Evolutionary conservation across 2,797 vertebrate species (phyloP), one percentile per base, ranked within the genome.

Genomic region (Amphiprion clarkii): DNA sequence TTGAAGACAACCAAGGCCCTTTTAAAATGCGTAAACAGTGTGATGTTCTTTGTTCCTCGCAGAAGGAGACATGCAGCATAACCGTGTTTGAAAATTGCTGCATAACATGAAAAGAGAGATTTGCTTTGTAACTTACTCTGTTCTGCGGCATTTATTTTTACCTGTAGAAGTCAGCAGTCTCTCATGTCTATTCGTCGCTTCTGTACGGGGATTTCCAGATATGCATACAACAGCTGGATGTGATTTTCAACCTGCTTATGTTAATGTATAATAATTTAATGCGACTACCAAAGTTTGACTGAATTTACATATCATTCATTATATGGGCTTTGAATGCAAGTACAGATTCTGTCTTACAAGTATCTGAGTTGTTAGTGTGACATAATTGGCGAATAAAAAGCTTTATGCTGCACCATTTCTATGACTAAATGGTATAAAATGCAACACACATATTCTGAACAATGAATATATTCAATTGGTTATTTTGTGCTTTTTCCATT

Each of bases 1-100:
- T 39, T 39, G 36, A 39, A 39, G 10, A 12, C 9, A 39, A 39
- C 36, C 36, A 12, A 39, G 36, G 9, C 36, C 36, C 36, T 39
- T 64, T 68, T 73, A 59, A 72, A 80, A 81, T 31, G 73, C 63
- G 40, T 76, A 54, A 29, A 21, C 58, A 29, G 14, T 3, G 36
- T 39, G 36, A 39, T 36, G 27, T 44, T 71, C 33, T 16, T 17
- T 2, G 1, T 13, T 82, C 29, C 66, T 74, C 21, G 23, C 4
- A 52, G 53, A 59, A 36, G 12, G 19, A 52, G 19, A 25, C 1
- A 5, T 33, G 21, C 11, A 39, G 29, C 21, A 48, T 48, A 51
- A 39, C 3, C 29, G 49, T 23, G 13, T 29, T 77, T 74, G 27
- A 48, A 63, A 69, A 40, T 25, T 6, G 36, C 14, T 9, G 42